Base-by-base conservation (phyloP, 23 tunicate species). In the Trididemnum clinides region DNA sequence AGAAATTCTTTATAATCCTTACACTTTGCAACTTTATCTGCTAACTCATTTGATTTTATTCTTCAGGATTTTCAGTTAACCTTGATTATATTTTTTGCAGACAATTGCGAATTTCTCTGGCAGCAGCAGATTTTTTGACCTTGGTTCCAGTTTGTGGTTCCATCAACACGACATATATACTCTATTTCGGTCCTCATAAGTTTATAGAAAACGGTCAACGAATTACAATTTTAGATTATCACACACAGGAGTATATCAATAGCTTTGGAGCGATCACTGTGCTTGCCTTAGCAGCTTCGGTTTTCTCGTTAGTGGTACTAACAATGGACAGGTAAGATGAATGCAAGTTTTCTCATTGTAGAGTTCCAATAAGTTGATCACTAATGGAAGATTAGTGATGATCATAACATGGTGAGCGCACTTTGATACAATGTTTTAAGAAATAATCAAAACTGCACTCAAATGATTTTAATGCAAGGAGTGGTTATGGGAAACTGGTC, bases 301-400 rank as follows among this genome's bases (percentile, higher is more conserved):
- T 86, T 28, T 77, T 86, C 30, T 64, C 90, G 6, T 36, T 86
- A 39, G 90, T 64, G 22, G 82, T 39, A 15, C 77, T 64, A 0
- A 57, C 90, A 26, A 1, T 86, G 32, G 90, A 86, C 21, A 38
- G 90, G 90, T 86, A 70, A 36, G 23, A 18, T n/a, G n/a, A n/a
- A n/a, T n/a, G n/a, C n/a, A n/a, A n/a, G n/a, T n/a, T n/a, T n/a
- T n/a, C n/a, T n/a, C n/a, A n/a, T n/a, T n/a, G n/a, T n/a, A n/a
- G n/a, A n/a, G n/a, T n/a, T n/a, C n/a, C n/a, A n/a, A n/a, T n/a
- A n/a, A n/a, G n/a, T n/a, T n/a, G n/a, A n/a, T n/a, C n/a, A n/a
- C n/a, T n/a, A n/a, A n/a, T n/a, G n/a, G n/a, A n/a, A n/a, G n/a
- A n/a, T n/a, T n/a, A n/a, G n/a, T n/a, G n/a, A n/a, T n/a, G n/a